phyloP scores from a whole-genome alignment of 2,113 vertebrate genomes.

The Macquaria australasica region DNA sequence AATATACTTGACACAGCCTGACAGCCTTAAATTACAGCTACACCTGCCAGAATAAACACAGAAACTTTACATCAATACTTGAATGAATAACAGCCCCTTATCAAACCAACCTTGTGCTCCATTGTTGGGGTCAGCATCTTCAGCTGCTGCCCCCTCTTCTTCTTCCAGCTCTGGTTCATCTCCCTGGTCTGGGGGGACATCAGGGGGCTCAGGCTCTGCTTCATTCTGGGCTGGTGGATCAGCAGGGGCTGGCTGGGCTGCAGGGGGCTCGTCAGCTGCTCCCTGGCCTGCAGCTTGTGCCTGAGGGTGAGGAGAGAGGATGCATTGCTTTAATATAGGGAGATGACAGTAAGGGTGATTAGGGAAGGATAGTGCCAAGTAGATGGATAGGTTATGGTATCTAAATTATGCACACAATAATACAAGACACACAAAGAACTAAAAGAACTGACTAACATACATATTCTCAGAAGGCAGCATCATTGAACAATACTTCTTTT shows the following conservation, averaged over 20 bases:
- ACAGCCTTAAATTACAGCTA: neutral
- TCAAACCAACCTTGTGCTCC: conserved; percentile 92
- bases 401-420: neutral
- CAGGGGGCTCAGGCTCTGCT: conserved; percentile 91
- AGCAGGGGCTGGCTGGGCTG: conserved; percentile 87
- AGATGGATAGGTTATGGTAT: neutral
- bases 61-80: neutral
- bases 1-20: neutral
- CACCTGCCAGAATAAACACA: neutral
- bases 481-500: neutral
- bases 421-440: neutral
- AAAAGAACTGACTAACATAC: no score
- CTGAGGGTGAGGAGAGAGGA: conserved; percentile 38
- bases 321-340: neutral
- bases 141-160: conserved; percentile 94
- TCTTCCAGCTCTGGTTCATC: conserved; percentile 95
- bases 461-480: neutral
- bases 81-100: conserved; percentile 66
- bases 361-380: neutral
- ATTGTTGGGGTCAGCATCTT: conserved; percentile 94
- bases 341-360: no score
- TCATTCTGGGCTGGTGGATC: conserved; percentile 89
- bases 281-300: conserved; percentile 86
- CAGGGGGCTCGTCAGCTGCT: conserved; percentile 82
- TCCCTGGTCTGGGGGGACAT: conserved; percentile 89